Percentiles rank a stretch among this genome's conserved stretches.
These are phyloP conservation scores for Heliconius sara DNA, from an alignment of 2,888 invertebrate species.

Conservation along the genomic window DNA sequence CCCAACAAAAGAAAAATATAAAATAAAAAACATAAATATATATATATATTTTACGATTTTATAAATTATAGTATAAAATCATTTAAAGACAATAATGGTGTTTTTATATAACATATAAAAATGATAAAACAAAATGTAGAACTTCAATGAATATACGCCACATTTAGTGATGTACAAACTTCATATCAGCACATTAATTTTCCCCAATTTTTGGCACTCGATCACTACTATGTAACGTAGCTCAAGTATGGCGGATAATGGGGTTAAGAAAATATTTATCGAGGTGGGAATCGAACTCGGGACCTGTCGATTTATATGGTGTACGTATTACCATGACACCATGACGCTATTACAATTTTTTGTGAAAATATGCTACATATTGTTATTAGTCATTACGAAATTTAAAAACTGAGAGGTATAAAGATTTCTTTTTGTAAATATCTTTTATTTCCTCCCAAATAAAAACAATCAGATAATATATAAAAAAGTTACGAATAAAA, in stretches of 20 bases:
- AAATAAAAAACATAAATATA: too few relatives aligned
- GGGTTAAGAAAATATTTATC: constrained; percentile 55
- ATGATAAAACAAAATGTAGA: constrained; percentile 59
- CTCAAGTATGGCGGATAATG: constrained; percentile 80
- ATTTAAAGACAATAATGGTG: too few relatives aligned
- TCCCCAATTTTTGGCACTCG: constrained; percentile 75
- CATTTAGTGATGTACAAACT: constrained; percentile 61
- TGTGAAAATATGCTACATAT: constrained; percentile 30
- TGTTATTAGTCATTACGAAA: neutral
- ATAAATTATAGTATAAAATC: too few relatives aligned
- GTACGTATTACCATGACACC: neutral
- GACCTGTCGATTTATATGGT: constrained; percentile 35
- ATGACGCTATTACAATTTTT: constrained; percentile 45
- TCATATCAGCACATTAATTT: constrained; percentile 68
- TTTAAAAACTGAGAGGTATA: neutral
- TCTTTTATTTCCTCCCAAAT: too few relatives aligned
- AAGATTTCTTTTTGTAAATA: neutral
- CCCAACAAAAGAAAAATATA: too few relatives aligned
- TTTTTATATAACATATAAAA: neutral
- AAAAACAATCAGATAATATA: neutral
- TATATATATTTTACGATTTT: too few relatives aligned
- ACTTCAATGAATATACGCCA: constrained; percentile 67
- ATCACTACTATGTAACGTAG: constrained; percentile 71
- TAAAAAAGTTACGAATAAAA: neutral
- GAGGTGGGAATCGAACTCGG: constrained; percentile 63